phyloP scores from a whole-genome alignment of 2,113 vertebrate genomes.

The Thermophis baileyi region DNA sequence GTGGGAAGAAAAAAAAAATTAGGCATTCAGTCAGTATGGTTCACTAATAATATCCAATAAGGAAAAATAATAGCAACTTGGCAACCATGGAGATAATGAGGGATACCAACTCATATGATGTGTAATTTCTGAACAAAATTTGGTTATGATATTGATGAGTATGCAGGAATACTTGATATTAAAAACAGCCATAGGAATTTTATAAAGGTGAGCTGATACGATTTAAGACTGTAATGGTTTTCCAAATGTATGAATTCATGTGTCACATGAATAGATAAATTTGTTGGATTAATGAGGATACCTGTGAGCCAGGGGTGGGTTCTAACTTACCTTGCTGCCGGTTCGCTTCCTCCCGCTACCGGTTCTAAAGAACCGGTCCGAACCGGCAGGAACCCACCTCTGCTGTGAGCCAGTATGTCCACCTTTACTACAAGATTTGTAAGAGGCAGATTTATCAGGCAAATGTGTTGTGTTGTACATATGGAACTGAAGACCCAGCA shows the following conservation, averaged over 20 bases:
- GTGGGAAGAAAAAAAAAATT: neutral
- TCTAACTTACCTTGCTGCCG: no score
- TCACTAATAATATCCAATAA: slow-evolving; percentile 1
- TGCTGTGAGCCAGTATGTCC: no score
- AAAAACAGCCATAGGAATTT: neutral
- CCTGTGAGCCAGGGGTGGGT: no score
- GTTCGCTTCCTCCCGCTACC: no score
- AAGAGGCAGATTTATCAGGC: no score
- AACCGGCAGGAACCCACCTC: no score
- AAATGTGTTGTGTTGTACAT: no score
- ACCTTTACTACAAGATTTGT: no score
- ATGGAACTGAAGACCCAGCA: no score
- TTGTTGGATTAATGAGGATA: neutral
- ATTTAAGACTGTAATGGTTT: neutral
- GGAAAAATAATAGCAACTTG: slow-evolving; percentile 1
- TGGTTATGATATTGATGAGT: neutral
- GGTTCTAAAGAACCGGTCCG: no score
- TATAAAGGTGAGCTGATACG: neutral
- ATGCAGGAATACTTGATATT: neutral
- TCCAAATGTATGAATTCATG: no score
- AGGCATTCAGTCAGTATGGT: neutral
- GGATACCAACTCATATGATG: neutral
- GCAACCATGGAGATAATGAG: neutral
- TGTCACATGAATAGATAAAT: neutral
- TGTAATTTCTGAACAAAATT: slow-evolving; percentile 16